phyloP scores from a whole-genome alignment of 2,113 vertebrate species.

The Grammomys surdaster region DNA sequence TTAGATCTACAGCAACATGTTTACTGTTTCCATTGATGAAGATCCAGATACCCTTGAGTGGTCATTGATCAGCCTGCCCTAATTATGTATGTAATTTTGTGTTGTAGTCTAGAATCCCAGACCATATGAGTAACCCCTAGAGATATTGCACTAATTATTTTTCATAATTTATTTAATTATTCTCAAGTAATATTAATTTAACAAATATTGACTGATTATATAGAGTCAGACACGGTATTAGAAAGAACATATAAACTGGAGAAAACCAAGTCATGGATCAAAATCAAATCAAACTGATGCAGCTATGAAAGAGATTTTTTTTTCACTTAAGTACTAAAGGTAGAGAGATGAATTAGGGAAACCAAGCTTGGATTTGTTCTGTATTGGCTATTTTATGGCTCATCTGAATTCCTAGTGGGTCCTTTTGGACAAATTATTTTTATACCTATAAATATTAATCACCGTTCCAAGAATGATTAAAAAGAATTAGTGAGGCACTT shows the following conservation, averaged over 20 bases:
- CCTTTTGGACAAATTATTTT: neutral
- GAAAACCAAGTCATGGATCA: too few relatives aligned
- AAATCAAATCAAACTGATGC: neutral
- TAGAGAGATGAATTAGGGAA: neutral
- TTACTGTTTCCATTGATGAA: neutral
- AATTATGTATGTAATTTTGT: neutral
- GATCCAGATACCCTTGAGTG: neutral
- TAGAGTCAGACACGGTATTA: neutral
- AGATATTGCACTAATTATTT: neutral
- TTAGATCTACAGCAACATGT: neutral
- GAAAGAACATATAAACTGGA: neutral
- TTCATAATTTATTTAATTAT: neutral
- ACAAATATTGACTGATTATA: neutral
- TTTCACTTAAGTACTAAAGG: neutral
- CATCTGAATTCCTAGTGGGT: neutral
- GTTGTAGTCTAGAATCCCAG: neutral
- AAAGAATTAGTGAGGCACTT: neutral
- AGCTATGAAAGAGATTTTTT: neutral
- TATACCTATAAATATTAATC: neutral
- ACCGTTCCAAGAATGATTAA: neutral
- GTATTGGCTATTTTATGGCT: neutral
- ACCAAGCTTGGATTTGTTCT: neutral
- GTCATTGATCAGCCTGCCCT: neutral
- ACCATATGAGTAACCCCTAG: neutral
- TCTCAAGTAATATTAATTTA: neutral